These are phyloP conservation scores for Tuberolachnus salignus DNA, from an alignment of 2,888 invertebrate genomes.

Conservation along the genomic window DNA sequence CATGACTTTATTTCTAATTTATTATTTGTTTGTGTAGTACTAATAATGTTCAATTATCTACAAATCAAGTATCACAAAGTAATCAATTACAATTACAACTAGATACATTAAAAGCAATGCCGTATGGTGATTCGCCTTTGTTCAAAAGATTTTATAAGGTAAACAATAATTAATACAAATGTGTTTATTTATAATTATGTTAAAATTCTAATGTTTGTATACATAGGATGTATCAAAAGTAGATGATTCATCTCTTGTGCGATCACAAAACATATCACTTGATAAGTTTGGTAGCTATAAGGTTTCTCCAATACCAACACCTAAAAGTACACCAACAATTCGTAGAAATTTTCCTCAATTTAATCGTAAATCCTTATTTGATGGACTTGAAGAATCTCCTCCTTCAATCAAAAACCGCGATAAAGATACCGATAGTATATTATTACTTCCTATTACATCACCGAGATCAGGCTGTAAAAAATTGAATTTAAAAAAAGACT, in stretches of 20 bases:
- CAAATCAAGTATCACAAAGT: slow-evolving; percentile 66
- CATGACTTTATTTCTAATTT: slow-evolving; percentile 10
- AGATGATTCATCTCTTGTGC: slow-evolving; percentile 45
- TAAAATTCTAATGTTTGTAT: neutral
- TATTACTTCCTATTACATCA: slow-evolving; percentile 30
- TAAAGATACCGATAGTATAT: slow-evolving; percentile 23
- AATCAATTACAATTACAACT: slow-evolving; percentile 70
- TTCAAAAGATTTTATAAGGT: slow-evolving; percentile 66
- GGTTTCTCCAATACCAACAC: slow-evolving; percentile 49
- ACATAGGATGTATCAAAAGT: slow-evolving; percentile 44
- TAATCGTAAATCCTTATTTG: slow-evolving; percentile 77
- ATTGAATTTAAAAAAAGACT: slow-evolving; percentile 47
- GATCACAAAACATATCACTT: slow-evolving; percentile 45
- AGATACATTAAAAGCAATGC: slow-evolving; percentile 71
- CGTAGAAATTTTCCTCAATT: slow-evolving; percentile 57
- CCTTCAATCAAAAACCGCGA: slow-evolving; percentile 37
- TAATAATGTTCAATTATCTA: slow-evolving; percentile 60
- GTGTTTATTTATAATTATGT: slow-evolving; percentile 29
- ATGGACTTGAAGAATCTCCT: slow-evolving; percentile 75
- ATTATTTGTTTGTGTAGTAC: slow-evolving; percentile 50
- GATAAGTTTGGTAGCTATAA: slow-evolving; percentile 51
- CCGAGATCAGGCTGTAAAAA: slow-evolving; percentile 40
- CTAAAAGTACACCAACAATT: slow-evolving; percentile 26
- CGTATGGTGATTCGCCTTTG: slow-evolving; percentile 86
- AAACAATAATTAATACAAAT: neutral